Percentiles rank a stretch among this genome's conserved stretches.
Evolutionary conservation across 2,113 vertebrate genomes (phyloP).

Genomic region (Cryptomyrus ogoouensis): DNA sequence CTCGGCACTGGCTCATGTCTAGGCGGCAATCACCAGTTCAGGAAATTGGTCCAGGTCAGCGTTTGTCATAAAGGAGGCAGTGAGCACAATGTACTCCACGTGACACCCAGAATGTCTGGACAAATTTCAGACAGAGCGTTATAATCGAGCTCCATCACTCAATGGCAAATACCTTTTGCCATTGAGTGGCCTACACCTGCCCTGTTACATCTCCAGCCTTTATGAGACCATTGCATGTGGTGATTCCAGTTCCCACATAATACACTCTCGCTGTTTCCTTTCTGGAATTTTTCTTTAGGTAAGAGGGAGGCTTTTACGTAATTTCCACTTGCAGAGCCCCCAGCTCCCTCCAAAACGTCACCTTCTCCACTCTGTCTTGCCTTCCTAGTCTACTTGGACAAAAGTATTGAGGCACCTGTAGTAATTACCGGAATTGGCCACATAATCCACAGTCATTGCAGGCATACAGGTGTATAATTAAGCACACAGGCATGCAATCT

Average conservation of each 20-base stretch:
- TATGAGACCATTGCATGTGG: neutral
- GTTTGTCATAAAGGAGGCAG: neutral
- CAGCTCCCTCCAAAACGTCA: neutral
- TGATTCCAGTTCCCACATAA: neutral
- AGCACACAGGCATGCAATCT: no score
- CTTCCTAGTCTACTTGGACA: neutral
- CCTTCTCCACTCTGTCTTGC: neutral
- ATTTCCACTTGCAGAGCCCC: neutral
- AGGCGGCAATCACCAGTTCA: neutral
- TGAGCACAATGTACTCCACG: neutral
- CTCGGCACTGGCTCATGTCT: neutral
- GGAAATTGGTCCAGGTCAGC: neutral
- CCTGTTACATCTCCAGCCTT: neutral
- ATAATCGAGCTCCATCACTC: neutral
- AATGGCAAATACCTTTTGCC: neutral
- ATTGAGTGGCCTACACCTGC: no score
- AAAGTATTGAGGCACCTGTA: neutral
- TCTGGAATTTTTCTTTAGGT: neutral
- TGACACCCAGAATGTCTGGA: neutral
- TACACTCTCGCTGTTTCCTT: constrained; percentile 1
- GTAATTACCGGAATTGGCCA: no score
- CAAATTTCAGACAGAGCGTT: neutral
- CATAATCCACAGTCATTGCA: no score
- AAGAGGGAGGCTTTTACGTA: constrained; percentile 6
- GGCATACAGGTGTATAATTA: no score